Conservation (phyloP, 2,888 invertebrate species). For the Drosophila nigritarsus region DNA sequence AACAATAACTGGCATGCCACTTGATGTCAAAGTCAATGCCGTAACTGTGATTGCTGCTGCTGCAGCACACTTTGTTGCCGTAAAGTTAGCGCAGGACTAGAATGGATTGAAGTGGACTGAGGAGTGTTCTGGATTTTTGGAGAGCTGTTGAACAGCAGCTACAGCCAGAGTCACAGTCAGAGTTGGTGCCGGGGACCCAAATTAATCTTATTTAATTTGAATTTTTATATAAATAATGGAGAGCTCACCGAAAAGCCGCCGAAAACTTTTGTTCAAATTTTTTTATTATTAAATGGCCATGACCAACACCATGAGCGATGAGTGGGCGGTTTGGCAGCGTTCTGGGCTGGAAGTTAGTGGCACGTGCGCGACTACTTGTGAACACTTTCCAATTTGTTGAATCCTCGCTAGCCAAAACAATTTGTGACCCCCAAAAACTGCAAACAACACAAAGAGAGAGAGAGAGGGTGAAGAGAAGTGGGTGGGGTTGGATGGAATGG, state of each 20-base stretch:
- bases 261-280: slow-evolving; percentile 72
- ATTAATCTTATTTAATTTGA: slow-evolving; percentile 84
- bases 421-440: slow-evolving; percentile 69
- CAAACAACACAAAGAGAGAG: slow-evolving; percentile 49
- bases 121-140: not conserved
- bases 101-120: not conserved
- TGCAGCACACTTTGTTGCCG: slow-evolving; percentile 20
- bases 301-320: slow-evolving; percentile 41
- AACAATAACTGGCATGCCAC: slow-evolving; percentile 47
- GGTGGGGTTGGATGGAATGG: not conserved
- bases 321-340: slow-evolving; percentile 13
- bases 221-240: slow-evolving; percentile 81
- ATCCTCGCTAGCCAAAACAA: slow-evolving; percentile 72
- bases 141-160: slow-evolving; percentile 18
- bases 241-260: slow-evolving; percentile 49
- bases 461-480: not conserved
- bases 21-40: slow-evolving; percentile 42
- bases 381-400: slow-evolving; percentile 80
- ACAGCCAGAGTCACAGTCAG: slow-evolving; percentile 15
- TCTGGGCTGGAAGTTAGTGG: slow-evolving; percentile 34
- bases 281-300: slow-evolving; percentile 71
- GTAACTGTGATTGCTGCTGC: slow-evolving; percentile 38
- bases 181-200: slow-evolving; percentile 17
- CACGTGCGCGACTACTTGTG: slow-evolving; percentile 73
- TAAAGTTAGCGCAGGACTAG: slow-evolving; percentile 21